Evolutionary conservation across 2,888 invertebrate genomes (phyloP), one percentile per base, ranked within the genome.

Genomic region (Papilio gigon): DNA sequence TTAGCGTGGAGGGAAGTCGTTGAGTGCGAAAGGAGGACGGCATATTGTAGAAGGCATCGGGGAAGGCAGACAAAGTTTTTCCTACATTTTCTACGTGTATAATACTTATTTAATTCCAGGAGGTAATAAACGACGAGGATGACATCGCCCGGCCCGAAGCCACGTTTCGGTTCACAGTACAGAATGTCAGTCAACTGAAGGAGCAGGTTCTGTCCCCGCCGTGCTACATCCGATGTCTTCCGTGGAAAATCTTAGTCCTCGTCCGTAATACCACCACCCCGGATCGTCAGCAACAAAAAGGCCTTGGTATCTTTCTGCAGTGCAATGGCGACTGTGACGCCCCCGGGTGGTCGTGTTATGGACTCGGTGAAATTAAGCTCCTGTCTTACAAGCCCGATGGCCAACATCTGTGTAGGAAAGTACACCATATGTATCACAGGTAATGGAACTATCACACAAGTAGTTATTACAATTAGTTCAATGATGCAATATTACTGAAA

Each of bases 161-260:
- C n/a, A 97, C 97, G 3, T 98, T 99, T 86, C 94, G 95, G 56
- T 98, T 95, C 83, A 95, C 95, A 50, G 96, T 99, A 11, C 94
- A 95, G 73, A 96, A 97, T 86, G 95, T 99, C 78, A 96, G 96
- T 76, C 96, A 97, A 82, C 93, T 99, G 74, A 97, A 96, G 93
- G 93, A 95, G 76, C 95, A 95, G 72, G 94, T 94, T 44, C 93
- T 99, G 14, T 99, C 99, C 14, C 96, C 97, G 4, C 95, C 98
- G 1, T 97, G 96, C 79, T 97, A 95, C 89, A 98, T 99, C 5
- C 94, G 99, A 67, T 99, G 99, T 91, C 93, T 99, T 78, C 99
- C 99, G 66, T 99, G 99, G 99, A 98, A 97, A 90, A 98, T 99
- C 74, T 96, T 99, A 94, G 97, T 98, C 8, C 97, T 99, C 94